phyloP scores from a whole-genome alignment of 1,140 invertebrate species.

The Vanessa atalanta region DNA sequence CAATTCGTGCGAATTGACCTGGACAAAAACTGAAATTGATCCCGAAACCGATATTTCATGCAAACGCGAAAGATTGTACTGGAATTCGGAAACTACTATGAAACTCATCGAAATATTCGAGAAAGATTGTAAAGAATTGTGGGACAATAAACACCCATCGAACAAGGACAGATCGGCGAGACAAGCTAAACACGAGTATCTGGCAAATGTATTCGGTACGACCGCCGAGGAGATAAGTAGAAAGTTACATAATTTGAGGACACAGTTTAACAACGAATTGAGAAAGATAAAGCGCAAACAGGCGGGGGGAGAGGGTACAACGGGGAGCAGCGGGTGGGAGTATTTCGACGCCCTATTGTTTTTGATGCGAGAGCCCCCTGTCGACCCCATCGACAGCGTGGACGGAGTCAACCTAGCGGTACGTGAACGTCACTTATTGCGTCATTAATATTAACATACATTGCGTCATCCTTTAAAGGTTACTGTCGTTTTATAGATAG shows the following conservation, averaged over 20 bases:
- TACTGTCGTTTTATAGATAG: conserved; percentile 2
- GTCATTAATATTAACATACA: conserved; percentile 2
- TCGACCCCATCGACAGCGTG: conserved; percentile 53
- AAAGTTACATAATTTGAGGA: conserved; percentile 72
- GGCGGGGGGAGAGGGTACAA: conserved; percentile 44
- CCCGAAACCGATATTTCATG: conserved; percentile 41
- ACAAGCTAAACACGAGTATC: conserved; percentile 56
- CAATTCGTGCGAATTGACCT: conserved; percentile 57
- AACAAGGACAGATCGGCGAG: conserved; percentile 56
- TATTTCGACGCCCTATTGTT: conserved; percentile 73
- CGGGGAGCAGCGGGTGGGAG: conserved; percentile 65
- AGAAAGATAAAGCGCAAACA: conserved; percentile 65
- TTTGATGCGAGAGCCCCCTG: conserved; percentile 51
- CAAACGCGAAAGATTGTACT: conserved; percentile 43
- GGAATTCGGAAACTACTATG: conserved; percentile 65
- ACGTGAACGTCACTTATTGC: conserved; percentile 49
- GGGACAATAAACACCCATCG: conserved; percentile 61
- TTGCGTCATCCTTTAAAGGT: conserved; percentile 3
- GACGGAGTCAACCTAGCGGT: conserved; percentile 70
- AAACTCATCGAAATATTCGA: conserved; percentile 63
- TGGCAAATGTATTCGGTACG: conserved; percentile 62
- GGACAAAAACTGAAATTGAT: conserved; percentile 62
- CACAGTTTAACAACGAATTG: conserved; percentile 72
- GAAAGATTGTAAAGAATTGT: conserved; percentile 66
- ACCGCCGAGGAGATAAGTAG: conserved; percentile 66